Evolutionary conservation across 1,140 invertebrate genomes (phyloP), one percentile per base, ranked within the genome.

Genomic region (Nomia melanderi): DNA sequence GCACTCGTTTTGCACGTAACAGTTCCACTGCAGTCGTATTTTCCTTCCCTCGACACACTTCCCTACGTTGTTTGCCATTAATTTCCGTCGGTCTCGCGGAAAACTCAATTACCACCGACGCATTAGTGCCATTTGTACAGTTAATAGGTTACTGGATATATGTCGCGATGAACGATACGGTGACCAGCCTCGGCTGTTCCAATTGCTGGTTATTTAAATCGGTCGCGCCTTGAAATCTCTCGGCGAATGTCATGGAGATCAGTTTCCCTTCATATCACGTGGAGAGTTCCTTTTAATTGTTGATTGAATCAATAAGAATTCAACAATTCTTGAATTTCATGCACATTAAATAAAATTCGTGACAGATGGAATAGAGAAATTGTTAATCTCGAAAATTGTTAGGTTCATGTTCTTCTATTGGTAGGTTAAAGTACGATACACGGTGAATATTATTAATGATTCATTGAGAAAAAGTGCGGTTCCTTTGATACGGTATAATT

Each of bases 181-280:
- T 20, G 8, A 12, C 25, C 53, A 77, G 64, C 27, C 25, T 7
- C 17, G 11, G 31, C 1, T 69, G 59, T n/a, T 11, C 23, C 56
- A 74, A 79, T 75, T 62, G 1, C 50, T 20, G 1, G 23, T 64
- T 44, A 53, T 25, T 63, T 39, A 17, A 71, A 50, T 80, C 11
- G 50, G 17, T 41, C 0, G 25, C 23, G 1, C 20, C 57, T 39
- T 50, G 47, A 7, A 77, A 77, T 77, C 77, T 31, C 6, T 50
- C 9, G 53, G 71, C 31, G 36, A 56, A 59, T 79, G 8, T 12
- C 57, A 44, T 5, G 6, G 31, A 27, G 47, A 31, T 56, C n/a
- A 25, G 11, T 36, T 60, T 60, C n/a, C 20, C 2, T 33, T 60
- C 7, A 11, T 20, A n/a, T 59, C 7, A 29, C 27, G 56, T 4